A percentile compares a stretch with the other conserved stretches of the same genome.
Evolutionary conservation across 2,888 invertebrate species (phyloP).

Genomic region (Ophioninae sp.): DNA sequence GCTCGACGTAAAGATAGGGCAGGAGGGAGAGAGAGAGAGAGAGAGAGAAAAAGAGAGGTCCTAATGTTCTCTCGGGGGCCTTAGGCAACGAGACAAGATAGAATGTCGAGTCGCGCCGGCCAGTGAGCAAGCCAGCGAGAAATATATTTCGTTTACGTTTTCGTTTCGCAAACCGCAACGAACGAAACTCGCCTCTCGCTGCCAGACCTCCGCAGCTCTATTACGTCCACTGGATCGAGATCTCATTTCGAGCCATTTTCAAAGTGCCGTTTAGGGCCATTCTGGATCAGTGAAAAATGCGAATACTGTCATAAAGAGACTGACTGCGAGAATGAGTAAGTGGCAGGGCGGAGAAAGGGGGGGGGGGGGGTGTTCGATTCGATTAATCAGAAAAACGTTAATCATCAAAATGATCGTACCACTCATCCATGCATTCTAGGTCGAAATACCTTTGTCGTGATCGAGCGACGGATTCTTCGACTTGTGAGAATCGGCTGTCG

Average conservation of each 20-base stretch:
- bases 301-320: neutral
- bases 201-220: no score
- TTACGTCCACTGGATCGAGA: no score
- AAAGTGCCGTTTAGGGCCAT: constrained; percentile 34
- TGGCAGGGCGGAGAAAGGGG: no score
- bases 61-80: constrained; percentile 55
- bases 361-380: constrained; percentile 5
- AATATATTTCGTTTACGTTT: constrained; percentile 30
- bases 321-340: no score
- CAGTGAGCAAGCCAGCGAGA: constrained; percentile 20
- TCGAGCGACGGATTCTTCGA: neutral
- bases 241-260: constrained; percentile 28
- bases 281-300: constrained; percentile 13
- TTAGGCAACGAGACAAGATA: constrained; percentile 58
- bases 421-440: neutral
- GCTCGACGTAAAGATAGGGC: neutral
- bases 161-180: constrained; percentile 31
- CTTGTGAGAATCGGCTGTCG: no score
- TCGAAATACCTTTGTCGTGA: constrained; percentile 8
- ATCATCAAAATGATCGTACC: constrained; percentile 28
- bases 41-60: constrained; percentile 35
- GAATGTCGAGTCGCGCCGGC: constrained; percentile 48
- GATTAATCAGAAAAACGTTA: constrained; percentile 54
- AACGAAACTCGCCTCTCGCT: constrained; percentile 42
- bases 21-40: constrained; percentile 10